Percentiles rank a stretch among this genome's conserved stretches.
Conservation (phyloP, 2,888 invertebrate genomes). For the Philaethria dido region DNA sequence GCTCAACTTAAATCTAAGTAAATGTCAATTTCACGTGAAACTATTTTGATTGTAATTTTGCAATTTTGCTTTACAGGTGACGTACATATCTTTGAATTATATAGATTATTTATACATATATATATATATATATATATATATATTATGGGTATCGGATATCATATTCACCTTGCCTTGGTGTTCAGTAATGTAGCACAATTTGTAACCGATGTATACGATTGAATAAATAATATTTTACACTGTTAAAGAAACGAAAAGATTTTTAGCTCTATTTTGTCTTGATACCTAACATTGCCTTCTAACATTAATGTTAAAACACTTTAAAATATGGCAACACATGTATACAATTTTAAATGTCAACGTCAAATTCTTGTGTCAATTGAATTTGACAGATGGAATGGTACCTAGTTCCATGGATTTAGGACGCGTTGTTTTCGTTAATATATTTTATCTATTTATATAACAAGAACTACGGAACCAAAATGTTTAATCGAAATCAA, state of each 20-base stretch:
- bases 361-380: constrained; percentile 27
- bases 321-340: constrained; percentile 38
- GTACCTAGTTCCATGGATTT: constrained; percentile 39
- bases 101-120: constrained; percentile 68
- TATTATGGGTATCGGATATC: constrained; percentile 64
- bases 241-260: constrained; percentile 70
- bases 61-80: constrained; percentile 78
- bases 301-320: constrained; percentile 59
- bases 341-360: constrained; percentile 38
- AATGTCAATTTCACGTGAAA: constrained; percentile 71
- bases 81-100: constrained; percentile 82
- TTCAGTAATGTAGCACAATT: constrained; percentile 80
- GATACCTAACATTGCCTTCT: constrained; percentile 78
- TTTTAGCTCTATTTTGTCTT: constrained; percentile 80
- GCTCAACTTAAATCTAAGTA: constrained; percentile 72
- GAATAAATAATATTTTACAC: constrained; percentile 80
- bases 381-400: constrained; percentile 41
- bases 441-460: constrained; percentile 45
- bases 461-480: constrained; percentile 52
- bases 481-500: constrained; percentile 55
- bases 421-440: constrained; percentile 39
- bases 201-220: constrained; percentile 83
- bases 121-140: too few relatives aligned
- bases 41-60: constrained; percentile 44
- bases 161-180: constrained; percentile 82